Percentiles rank a stretch among this genome's conserved stretches.
These are phyloP conservation scores for Phymatocera aterrima DNA, from an alignment of 2,888 invertebrate species.

Conservation along the genomic window DNA sequence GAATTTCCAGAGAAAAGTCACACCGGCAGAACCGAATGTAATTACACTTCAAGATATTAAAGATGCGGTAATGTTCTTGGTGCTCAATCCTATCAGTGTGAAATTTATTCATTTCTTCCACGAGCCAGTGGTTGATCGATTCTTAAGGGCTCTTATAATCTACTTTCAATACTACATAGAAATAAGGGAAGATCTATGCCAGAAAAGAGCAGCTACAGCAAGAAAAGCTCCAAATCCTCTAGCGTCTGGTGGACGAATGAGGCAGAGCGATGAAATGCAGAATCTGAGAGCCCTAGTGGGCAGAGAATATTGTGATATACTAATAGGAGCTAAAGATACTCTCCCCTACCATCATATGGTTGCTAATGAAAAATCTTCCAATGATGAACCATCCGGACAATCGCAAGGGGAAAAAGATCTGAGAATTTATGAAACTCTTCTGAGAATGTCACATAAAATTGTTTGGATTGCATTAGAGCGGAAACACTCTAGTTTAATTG, in stretches of 20 bases:
- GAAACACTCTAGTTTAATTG: slow-evolving; percentile 79
- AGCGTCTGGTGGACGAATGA: slow-evolving; percentile 61
- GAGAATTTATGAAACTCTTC: slow-evolving; percentile 78
- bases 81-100: slow-evolving; percentile 77
- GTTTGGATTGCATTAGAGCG: slow-evolving; percentile 81
- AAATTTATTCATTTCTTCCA: slow-evolving; percentile 80
- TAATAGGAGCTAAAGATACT: slow-evolving; percentile 74
- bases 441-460: slow-evolving; percentile 79
- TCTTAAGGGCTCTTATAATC: slow-evolving; percentile 80
- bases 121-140: slow-evolving; percentile 78
- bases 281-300: slow-evolving; percentile 79
- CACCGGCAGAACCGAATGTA: slow-evolving; percentile 76
- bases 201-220: slow-evolving; percentile 75
- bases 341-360: slow-evolving; percentile 78
- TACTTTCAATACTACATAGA: slow-evolving; percentile 81
- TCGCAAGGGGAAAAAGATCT: slow-evolving; percentile 82
- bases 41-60: slow-evolving; percentile 80
- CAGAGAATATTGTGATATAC: slow-evolving; percentile 79
- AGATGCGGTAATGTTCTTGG: slow-evolving; percentile 77
- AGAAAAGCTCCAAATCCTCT: slow-evolving; percentile 66
- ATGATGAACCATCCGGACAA: slow-evolving; percentile 74
- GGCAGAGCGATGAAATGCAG: slow-evolving; percentile 76
- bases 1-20: slow-evolving; percentile 78
- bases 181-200: slow-evolving; percentile 78
- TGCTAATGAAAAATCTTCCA: slow-evolving; percentile 62